Evolutionary conservation across 2,888 invertebrate genomes (phyloP).

Genomic region (Drosophila kambysellisi): DNA sequence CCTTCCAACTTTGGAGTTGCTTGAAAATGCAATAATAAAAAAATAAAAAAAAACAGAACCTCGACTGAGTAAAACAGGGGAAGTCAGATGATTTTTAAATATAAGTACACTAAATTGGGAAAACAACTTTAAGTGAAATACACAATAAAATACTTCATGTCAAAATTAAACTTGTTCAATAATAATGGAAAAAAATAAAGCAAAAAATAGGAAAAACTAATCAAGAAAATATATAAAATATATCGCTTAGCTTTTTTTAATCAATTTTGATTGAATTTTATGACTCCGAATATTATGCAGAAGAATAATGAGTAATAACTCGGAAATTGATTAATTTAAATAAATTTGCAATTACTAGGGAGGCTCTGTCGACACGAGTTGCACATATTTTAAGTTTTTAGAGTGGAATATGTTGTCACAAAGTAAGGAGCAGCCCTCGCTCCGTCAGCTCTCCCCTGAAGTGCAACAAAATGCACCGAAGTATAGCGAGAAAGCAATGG

Average conservation of each 20-base stretch:
- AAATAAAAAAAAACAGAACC: constrained; percentile 28
- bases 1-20: constrained; percentile 35
- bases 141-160: background rate
- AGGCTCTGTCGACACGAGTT: background rate
- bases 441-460: constrained; percentile 35
- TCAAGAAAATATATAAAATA: background rate
- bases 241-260: no score
- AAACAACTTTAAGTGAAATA: background rate
- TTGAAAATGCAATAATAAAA: constrained; percentile 51
- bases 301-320: no score
- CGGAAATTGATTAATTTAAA: background rate
- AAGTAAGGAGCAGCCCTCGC: constrained; percentile 43
- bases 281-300: background rate
- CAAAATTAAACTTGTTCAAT: background rate
- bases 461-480: constrained; percentile 73
- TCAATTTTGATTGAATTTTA: background rate
- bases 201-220: background rate
- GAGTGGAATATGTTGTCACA: background rate
- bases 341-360: background rate
- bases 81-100: background rate
- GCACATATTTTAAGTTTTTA: background rate
- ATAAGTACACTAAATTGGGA: background rate
- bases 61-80: constrained; percentile 19
- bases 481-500: constrained; percentile 41
- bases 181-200: background rate